These are phyloP conservation scores for Toxotes chatareus DNA, from an alignment of 2,113 vertebrate species.

Conservation along the genomic window DNA sequence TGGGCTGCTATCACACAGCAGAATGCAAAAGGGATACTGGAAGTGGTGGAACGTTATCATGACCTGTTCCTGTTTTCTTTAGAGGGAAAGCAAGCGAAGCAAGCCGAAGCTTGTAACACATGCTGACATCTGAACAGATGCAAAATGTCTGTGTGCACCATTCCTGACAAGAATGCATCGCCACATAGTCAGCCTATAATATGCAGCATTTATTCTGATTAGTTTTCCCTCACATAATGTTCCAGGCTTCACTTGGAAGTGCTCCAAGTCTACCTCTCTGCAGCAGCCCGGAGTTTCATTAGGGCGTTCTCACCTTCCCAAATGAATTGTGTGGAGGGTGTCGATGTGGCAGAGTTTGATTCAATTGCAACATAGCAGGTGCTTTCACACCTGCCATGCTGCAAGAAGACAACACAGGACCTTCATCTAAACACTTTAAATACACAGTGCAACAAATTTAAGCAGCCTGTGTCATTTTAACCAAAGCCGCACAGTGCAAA, in stretches of 20 bases:
- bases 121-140: constrained; percentile 13
- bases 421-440: not conserved
- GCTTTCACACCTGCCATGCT: constrained; percentile 2
- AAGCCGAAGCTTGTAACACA: constrained; percentile 3
- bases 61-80: constrained; percentile 19
- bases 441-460: not conserved
- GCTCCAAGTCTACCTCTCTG: not conserved
- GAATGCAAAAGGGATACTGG: not conserved
- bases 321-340: not conserved
- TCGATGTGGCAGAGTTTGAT: constrained; percentile 37
- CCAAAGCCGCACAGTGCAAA: not conserved
- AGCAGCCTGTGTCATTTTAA: not conserved
- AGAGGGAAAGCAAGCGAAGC: not conserved
- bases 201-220: constrained; percentile 11
- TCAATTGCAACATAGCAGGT: constrained; percentile 15
- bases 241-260: constrained; percentile 12
- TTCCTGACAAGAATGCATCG: constrained; percentile 17
- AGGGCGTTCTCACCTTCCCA: constrained; percentile 29
- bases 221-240: constrained; percentile 5
- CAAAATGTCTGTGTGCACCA: constrained; percentile 13
- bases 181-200: constrained; percentile 1
- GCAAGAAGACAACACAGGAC: not conserved
- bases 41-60: not conserved
- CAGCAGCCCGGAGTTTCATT: constrained; percentile 33
- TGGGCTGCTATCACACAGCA: not conserved